Conservation (phyloP, 1,140 invertebrate genomes). For the Gyrodactylus salaris region DNA sequence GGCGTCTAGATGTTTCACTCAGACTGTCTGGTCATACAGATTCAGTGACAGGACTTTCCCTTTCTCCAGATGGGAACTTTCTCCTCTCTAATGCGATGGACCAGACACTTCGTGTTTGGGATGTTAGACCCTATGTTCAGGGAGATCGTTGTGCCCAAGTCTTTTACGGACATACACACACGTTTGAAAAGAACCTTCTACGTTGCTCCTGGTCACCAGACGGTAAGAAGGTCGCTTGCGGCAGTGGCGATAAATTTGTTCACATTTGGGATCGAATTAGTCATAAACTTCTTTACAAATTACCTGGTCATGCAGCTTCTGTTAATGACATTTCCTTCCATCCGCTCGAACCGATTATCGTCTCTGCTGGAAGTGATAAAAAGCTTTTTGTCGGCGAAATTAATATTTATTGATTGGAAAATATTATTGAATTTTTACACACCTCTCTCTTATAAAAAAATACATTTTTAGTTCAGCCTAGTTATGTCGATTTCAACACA, state of each 20-base stretch:
- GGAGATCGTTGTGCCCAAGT: conserved; percentile 61
- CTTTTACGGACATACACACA: conserved; percentile 66
- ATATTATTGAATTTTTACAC: not conserved
- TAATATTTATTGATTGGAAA: not conserved
- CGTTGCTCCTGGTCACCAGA: conserved; percentile 52
- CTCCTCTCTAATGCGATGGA: conserved; percentile 87
- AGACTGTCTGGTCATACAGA: conserved; percentile 55
- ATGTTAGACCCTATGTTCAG: conserved; percentile 34
- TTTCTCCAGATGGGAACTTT: conserved; percentile 70
- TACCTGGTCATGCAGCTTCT: conserved; percentile 83
- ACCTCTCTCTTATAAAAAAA: not conserved
- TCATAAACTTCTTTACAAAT: conserved; percentile 58
- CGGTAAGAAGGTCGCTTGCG: conserved; percentile 42
- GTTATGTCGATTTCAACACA: too few species aligned
- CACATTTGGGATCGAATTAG: conserved; percentile 78
- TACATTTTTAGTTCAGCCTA: too few species aligned
- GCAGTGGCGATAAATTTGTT: conserved; percentile 68
- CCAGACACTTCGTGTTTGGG: conserved; percentile 41
- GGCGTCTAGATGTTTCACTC: conserved; percentile 54
- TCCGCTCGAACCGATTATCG: conserved; percentile 59
- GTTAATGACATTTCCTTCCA: conserved; percentile 89
- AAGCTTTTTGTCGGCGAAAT: conserved; percentile 78
- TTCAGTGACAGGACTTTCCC: conserved; percentile 55
- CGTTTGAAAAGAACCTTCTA: conserved; percentile 72
- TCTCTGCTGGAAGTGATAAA: conserved; percentile 75